Conservation (phyloP, 2,113 vertebrate species). For the Sorex araneus region DNA sequence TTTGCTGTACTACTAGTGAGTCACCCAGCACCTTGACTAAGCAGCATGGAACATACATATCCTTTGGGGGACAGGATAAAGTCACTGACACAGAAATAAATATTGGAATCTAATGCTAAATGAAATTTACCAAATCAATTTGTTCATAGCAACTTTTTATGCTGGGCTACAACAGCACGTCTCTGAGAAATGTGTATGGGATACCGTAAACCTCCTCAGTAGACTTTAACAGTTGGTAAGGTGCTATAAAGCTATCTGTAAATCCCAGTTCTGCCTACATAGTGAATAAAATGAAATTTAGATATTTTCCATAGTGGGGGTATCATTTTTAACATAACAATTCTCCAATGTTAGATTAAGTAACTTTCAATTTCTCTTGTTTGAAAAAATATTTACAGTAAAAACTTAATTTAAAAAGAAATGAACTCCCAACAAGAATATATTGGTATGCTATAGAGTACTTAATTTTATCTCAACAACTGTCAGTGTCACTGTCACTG, state of each 20-base stretch:
- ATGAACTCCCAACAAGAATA: background rate
- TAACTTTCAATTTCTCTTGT: conserved; percentile 1
- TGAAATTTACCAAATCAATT: background rate
- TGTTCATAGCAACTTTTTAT: background rate
- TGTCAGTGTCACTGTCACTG: too few relatives aligned
- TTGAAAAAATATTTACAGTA: conserved; percentile 41
- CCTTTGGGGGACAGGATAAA: background rate
- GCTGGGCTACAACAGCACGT: background rate
- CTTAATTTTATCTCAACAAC: background rate
- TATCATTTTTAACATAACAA: too few relatives aligned
- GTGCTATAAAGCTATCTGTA: background rate
- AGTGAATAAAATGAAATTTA: background rate
- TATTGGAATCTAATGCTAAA: background rate
- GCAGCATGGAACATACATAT: background rate
- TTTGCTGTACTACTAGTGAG: background rate
- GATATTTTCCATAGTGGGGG: background rate
- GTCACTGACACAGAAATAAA: background rate
- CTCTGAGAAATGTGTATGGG: background rate
- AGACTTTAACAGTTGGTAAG: background rate
- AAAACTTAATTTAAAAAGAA: background rate
- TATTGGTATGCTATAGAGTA: background rate
- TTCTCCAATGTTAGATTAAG: background rate
- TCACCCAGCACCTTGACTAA: background rate
- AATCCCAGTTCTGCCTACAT: background rate
- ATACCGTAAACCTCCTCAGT: background rate